Evolutionary conservation across 1,140 invertebrate species (phyloP), one percentile per base, ranked within the genome.

Genomic region (Eufriesea mexicana): DNA sequence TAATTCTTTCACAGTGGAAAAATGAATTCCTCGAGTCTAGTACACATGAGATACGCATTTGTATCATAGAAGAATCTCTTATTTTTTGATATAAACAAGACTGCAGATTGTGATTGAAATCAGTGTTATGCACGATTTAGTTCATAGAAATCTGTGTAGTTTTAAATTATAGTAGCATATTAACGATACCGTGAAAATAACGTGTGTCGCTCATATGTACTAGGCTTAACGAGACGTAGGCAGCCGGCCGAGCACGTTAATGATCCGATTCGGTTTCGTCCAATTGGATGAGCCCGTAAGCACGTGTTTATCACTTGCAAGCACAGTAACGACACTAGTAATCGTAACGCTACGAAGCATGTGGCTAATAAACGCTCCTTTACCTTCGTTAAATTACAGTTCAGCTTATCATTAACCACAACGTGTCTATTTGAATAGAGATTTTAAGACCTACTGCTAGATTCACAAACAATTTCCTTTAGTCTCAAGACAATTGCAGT

Each of bases 301-400:
- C 77, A 71, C 28, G 59, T 67, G 82, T 84, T 79, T 79, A 72
- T 79, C 66, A 74, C 64, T 47, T 74, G 55, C 83, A 62, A 55
- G 51, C 64, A 75, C 59, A 70, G 68, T 71, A 62, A 28, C 42
- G 62, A 75, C 20, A 66, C 20, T 28, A 28, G 25, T 28, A 62
- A 62, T 45, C 10, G 62, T 28, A 42, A 42, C 35, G 8, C 5
- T 18, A 28, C 8, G 28, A 35, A 35, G 16, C 28, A 8, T 18
- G 28, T 20, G 25, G 8, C 18, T 35, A 62, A 20, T 8, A 10
- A 18, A 35, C 12, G 12, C 16, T 51, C 10, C 49, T 14, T 16
- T 16, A 51, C 16, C 12, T 2, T 51, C 0, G 1, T 51, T 51
- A 51, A 14, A n/a, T n/a, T n/a, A n/a, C n/a, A n/a, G n/a, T n/a